Conservation (phyloP, 2,113 vertebrate species). For the Tragelaphus buxtoni region DNA sequence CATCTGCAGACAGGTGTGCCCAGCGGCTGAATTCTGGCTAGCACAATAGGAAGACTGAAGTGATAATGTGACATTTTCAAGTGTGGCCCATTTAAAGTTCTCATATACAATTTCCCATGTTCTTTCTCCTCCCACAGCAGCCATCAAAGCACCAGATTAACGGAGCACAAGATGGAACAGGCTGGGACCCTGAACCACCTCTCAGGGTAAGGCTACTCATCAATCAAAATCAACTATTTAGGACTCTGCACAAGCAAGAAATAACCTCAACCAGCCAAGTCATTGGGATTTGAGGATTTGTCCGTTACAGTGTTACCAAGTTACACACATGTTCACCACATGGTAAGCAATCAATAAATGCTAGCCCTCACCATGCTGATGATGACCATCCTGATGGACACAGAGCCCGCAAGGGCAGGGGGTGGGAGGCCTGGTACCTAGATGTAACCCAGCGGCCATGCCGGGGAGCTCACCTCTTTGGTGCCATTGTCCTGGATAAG, state of each 20-base stretch:
- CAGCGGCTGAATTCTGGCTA: not conserved
- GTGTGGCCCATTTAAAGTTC: not conserved
- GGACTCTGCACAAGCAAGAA: not conserved
- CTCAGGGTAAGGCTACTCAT: not conserved
- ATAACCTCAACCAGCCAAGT: not conserved
- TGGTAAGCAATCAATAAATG: not conserved
- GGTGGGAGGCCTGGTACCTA: not conserved
- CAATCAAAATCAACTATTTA: not conserved
- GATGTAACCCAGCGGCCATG: accelerated
- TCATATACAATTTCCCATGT: accelerated
- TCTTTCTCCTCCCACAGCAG: not conserved
- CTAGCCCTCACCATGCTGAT: not conserved
- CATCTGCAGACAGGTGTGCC: not conserved
- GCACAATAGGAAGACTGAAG: not conserved
- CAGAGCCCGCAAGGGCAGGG: not conserved
- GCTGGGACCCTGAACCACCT: not conserved
- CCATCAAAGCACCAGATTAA: not conserved
- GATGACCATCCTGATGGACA: not conserved
- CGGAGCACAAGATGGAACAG: not conserved
- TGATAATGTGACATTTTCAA: not conserved
- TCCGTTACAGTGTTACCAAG: not conserved
- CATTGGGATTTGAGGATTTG: not conserved
- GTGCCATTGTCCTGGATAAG: constrained; percentile 96
- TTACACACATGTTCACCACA: not conserved
- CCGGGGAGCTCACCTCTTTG: constrained; percentile 88